Evolutionary conservation across 2,113 vertebrate genomes (phyloP).

Genomic region (Bubalus kerabau): DNA sequence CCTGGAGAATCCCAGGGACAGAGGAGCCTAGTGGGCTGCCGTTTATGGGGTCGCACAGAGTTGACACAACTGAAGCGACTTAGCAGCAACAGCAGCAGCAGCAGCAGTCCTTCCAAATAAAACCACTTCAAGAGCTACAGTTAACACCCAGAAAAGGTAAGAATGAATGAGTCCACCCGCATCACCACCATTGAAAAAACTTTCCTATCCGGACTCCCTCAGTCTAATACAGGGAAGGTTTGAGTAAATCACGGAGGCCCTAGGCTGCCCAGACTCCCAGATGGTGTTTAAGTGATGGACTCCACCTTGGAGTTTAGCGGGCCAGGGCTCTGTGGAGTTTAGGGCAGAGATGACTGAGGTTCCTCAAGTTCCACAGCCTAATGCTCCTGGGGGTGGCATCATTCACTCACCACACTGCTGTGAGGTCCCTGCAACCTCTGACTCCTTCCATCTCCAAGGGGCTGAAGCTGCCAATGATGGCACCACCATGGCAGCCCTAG

Average conservation of each 20-base stretch:
- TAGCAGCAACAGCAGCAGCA: no score
- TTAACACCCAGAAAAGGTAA: background rate
- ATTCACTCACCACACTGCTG: background rate
- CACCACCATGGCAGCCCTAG: background rate
- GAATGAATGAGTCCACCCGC: background rate
- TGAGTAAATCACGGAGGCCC: background rate
- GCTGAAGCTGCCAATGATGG: background rate
- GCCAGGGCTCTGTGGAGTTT: background rate
- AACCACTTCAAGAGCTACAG: background rate
- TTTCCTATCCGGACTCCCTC: background rate
- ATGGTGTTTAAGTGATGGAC: background rate
- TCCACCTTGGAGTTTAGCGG: background rate
- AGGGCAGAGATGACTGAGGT: background rate
- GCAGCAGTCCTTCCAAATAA: background rate
- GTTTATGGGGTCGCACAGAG: no score
- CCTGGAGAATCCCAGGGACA: no score
- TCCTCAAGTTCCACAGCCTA: background rate
- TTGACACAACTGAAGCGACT: no score
- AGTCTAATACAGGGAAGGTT: background rate
- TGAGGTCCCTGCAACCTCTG: background rate
- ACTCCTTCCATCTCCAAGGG: background rate
- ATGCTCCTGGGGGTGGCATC: background rate
- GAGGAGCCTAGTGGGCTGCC: no score
- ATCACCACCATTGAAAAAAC: background rate
- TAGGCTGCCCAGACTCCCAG: background rate